These are phyloP conservation scores for Calephelis perditalis DNA, from an alignment of 2,888 invertebrate genomes.

Conservation along the genomic window DNA sequence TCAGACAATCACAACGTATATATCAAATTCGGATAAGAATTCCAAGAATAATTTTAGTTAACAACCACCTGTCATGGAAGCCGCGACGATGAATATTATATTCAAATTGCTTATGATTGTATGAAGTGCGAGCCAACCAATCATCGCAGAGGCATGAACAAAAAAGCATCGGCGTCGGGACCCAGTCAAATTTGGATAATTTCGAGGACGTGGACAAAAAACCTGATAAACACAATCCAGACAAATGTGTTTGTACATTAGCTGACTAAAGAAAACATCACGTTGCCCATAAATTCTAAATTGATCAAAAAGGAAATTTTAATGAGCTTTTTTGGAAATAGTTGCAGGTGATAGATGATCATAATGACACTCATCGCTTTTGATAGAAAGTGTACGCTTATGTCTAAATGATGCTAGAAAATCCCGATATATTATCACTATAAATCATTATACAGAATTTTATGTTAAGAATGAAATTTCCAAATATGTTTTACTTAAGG, in stretches of 20 bases:
- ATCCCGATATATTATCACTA: no score
- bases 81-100: slow-evolving; percentile 35
- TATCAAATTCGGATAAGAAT: slow-evolving; percentile 41
- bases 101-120: slow-evolving; percentile 54
- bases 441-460: no score
- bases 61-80: slow-evolving; percentile 43
- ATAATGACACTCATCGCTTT: no score
- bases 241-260: slow-evolving; percentile 3
- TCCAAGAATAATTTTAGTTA: slow-evolving; percentile 43
- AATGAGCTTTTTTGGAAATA: background rate
- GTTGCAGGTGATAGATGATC: no score
- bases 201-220: slow-evolving; percentile 3
- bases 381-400: no score
- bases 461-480: no score
- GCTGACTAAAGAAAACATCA: slow-evolving; percentile 6
- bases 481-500: no score
- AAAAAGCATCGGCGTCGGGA: slow-evolving; percentile 23
- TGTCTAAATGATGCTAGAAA: no score
- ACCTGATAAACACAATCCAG: background rate
- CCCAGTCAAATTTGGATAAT: slow-evolving; percentile 42
- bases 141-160: slow-evolving; percentile 53
- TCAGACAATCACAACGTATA: slow-evolving; percentile 25
- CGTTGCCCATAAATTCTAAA: background rate
- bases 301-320: background rate
- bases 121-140: slow-evolving; percentile 52